Evolutionary conservation across 1,140 invertebrate species (phyloP).

Genomic region (Melanaphis sacchari): DNA sequence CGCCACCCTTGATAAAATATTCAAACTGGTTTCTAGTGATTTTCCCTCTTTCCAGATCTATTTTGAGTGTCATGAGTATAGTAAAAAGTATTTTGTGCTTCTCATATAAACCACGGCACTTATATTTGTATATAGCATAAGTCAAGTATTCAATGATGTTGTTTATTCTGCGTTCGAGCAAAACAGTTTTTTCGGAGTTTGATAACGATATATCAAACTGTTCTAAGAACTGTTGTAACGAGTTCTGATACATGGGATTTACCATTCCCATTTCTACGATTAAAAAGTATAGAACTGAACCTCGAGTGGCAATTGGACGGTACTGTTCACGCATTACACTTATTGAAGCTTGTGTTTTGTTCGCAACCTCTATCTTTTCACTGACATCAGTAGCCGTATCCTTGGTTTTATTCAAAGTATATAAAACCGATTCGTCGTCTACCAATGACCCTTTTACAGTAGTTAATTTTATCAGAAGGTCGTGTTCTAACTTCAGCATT

Average conservation of each 20-base stretch:
- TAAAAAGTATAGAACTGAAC: constrained; percentile 88
- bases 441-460: constrained; percentile 83
- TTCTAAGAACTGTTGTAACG: constrained; percentile 90
- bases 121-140: constrained; percentile 86
- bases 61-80: constrained; percentile 65
- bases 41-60: background rate
- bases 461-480: constrained; percentile 87
- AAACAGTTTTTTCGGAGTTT: constrained; percentile 81
- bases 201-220: constrained; percentile 87
- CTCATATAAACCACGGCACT: constrained; percentile 91
- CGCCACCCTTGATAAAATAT: constrained; percentile 71
- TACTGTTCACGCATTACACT: constrained; percentile 84
- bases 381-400: constrained; percentile 79
- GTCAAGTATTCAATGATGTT: constrained; percentile 85
- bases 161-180: constrained; percentile 74
- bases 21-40: background rate
- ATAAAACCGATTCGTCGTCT: constrained; percentile 89
- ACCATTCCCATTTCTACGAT: constrained; percentile 90
- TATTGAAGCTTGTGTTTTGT: constrained; percentile 73
- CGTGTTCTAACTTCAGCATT: constrained; percentile 86
- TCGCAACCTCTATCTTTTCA: constrained; percentile 80
- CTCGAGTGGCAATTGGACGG: constrained; percentile 82
- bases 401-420: constrained; percentile 87
- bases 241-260: constrained; percentile 96
- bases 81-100: constrained; percentile 94